phyloP scores from a whole-genome alignment of 1,140 invertebrate species.

The Drosophila pallidifrons region DNA sequence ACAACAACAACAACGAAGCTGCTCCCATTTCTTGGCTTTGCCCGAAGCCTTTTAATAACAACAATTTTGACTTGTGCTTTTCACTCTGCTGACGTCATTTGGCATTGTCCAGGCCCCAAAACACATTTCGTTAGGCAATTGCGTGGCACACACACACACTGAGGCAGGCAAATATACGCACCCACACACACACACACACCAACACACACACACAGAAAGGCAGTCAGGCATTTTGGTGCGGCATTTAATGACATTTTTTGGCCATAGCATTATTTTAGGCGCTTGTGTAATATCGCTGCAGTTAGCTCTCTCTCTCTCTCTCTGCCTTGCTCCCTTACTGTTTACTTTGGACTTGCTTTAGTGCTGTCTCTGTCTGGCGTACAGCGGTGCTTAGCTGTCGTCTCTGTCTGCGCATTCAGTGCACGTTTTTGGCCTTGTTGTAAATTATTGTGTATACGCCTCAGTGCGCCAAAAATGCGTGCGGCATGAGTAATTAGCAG shows the following conservation, averaged over 20 bases:
- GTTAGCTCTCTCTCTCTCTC: conserved; percentile 16
- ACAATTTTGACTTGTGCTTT: conserved; percentile 40
- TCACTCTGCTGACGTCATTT: conserved; percentile 47
- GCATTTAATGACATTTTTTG: conserved; percentile 32
- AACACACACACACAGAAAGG: conserved; percentile 5
- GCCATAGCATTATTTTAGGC: conserved; percentile 32
- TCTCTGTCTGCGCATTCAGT: conserved; percentile 62
- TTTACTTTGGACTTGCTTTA: conserved; percentile 13
- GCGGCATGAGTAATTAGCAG: conserved; percentile 80
- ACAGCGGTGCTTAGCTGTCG: neutral
- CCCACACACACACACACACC: conserved; percentile 11
- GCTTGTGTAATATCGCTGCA: conserved; percentile 47
- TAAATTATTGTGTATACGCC: conserved; percentile 83
- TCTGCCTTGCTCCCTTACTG: conserved; percentile 7
- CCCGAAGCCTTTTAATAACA: conserved; percentile 45
- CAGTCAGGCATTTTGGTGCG: neutral
- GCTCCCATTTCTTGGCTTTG: conserved; percentile 38
- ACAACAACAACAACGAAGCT: conserved; percentile 2
- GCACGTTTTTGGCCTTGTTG: conserved; percentile 64
- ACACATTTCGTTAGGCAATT: conserved; percentile 19
- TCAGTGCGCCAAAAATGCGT: conserved; percentile 78
- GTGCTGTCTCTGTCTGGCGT: neutral
- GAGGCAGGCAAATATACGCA: neutral
- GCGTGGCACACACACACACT: conserved; percentile 17
- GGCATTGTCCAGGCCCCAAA: conserved; percentile 28